A percentile compares a stretch with the other conserved stretches of the same genome.
phyloP scores from a whole-genome alignment of 2,113 vertebrate genomes.

The Oreamnos americanus region DNA sequence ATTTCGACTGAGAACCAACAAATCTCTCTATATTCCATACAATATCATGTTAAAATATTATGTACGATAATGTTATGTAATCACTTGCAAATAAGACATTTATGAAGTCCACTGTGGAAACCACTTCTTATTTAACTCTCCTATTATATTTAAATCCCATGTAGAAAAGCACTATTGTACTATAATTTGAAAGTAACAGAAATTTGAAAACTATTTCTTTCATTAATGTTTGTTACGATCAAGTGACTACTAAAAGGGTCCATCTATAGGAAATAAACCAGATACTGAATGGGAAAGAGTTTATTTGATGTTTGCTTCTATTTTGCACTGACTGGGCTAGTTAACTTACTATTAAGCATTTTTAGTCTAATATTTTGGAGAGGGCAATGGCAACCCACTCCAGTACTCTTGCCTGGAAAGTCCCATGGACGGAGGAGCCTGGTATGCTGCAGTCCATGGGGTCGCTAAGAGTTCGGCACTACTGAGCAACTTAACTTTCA shows the following conservation, averaged over 20 bases:
- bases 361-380: background rate
- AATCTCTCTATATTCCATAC: background rate
- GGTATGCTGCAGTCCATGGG: no score
- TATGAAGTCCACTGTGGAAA: background rate
- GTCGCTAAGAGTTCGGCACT: no score
- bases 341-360: background rate
- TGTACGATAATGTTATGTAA: background rate
- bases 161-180: background rate
- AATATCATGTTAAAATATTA: background rate
- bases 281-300: background rate
- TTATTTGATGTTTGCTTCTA: background rate
- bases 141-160: background rate
- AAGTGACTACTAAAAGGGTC: background rate
- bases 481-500: no score
- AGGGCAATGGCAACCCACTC: no score
- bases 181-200: background rate
- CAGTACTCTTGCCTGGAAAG: no score
- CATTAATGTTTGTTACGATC: background rate
- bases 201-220: background rate
- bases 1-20: background rate
- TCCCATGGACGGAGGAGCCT: no score
- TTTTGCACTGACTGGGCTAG: background rate
- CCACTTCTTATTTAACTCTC: background rate
- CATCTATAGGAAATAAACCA: background rate
- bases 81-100: slow-evolving; percentile 1